Evolutionary conservation across 1,140 invertebrate species (phyloP).

Genomic region (Monochamus saltuarius): DNA sequence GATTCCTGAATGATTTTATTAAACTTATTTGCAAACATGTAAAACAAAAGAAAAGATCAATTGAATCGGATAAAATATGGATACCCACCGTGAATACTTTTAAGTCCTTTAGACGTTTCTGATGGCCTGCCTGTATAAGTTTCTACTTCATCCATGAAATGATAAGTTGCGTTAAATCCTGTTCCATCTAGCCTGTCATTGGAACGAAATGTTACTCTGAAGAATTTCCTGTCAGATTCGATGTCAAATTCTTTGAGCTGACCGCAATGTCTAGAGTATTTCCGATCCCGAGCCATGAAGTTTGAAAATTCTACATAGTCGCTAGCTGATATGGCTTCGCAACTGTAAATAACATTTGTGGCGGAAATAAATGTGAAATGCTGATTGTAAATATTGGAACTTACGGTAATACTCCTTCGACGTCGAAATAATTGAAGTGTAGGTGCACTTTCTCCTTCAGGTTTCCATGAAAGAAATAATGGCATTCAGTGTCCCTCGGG

Average conservation of each 20-base stretch:
- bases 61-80: too few species aligned
- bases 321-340: constrained; percentile 81
- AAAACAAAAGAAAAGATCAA: too few species aligned
- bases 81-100: too few species aligned
- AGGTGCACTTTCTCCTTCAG: constrained; percentile 80
- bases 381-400: constrained; percentile 45
- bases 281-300: constrained; percentile 82
- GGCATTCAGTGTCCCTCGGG: constrained; percentile 88
- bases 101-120: too few species aligned
- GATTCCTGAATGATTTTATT: too few species aligned
- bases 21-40: too few species aligned
- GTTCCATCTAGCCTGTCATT: constrained; percentile 91
- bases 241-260: constrained; percentile 76
- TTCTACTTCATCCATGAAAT: constrained; percentile 60
- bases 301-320: constrained; percentile 96
- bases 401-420: constrained; percentile 89
- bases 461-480: constrained; percentile 90
- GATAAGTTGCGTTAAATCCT: constrained; percentile 90
- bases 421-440: constrained; percentile 87
- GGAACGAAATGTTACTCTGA: constrained; percentile 90
- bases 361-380: neutral
- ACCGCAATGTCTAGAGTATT: constrained; percentile 85
- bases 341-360: constrained; percentile 60
- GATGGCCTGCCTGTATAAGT: constrained; percentile 2
- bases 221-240: constrained; percentile 88